Conservation (phyloP, 2,797 vertebrate genomes). For the Micrastur ruficollis region DNA sequence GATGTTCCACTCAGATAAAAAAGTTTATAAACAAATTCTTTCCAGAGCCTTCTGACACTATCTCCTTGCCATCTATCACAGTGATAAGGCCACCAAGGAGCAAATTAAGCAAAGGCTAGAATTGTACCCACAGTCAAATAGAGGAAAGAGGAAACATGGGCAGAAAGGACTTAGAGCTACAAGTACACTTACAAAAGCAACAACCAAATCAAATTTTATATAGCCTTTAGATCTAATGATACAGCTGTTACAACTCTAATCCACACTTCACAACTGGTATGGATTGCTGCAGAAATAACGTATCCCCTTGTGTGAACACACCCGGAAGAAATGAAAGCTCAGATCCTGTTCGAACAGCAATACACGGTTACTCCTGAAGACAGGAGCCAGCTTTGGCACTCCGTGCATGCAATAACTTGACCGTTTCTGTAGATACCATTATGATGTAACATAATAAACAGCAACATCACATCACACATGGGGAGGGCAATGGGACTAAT, state of each 20-base stretch:
- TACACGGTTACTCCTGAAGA: not conserved
- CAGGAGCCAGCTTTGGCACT: not conserved
- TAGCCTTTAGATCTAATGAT: not conserved
- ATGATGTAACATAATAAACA: not conserved
- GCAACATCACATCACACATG: not conserved
- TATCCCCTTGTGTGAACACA: not conserved
- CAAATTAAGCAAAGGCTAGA: not conserved
- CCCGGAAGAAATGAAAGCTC: not conserved
- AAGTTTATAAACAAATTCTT: not conserved
- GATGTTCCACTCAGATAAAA: not conserved
- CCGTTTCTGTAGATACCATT: not conserved
- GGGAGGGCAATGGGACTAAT: rapidly evolving
- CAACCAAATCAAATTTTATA: not conserved
- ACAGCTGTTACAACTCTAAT: not conserved
- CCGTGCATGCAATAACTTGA: rapidly evolving
- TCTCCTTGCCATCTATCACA: not conserved
- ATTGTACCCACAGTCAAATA: not conserved
- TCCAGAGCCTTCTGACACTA: not conserved
- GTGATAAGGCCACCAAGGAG: not conserved
- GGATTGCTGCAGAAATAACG: not conserved
- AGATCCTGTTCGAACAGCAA: not conserved
- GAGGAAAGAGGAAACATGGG: not conserved
- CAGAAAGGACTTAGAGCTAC: not conserved
- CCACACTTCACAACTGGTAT: not conserved
- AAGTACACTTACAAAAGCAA: not conserved